phyloP scores from a whole-genome alignment of 2,888 invertebrate species.

The Phania funesta region DNA sequence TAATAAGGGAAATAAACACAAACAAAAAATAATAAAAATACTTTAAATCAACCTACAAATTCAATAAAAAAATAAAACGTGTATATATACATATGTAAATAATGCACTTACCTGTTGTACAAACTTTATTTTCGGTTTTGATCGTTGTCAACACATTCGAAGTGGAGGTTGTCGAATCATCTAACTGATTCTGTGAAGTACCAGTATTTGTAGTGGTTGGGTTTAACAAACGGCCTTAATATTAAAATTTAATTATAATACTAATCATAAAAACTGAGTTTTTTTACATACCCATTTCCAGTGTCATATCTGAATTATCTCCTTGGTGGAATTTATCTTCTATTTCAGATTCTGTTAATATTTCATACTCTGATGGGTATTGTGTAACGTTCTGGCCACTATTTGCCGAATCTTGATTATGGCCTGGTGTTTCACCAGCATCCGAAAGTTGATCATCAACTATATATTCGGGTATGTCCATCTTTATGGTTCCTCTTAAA shows the following conservation, averaged over 20 bases:
- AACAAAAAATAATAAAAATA: not conserved
- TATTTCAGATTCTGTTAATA: conserved; percentile 79
- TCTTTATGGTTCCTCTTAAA: conserved; percentile 81
- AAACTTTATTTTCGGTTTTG: conserved; percentile 75
- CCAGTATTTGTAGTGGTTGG: conserved; percentile 69
- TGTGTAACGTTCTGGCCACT: conserved; percentile 77
- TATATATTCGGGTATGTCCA: conserved; percentile 83
- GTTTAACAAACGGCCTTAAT: conserved; percentile 75
- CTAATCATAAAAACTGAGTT: not conserved
- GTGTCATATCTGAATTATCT: conserved; percentile 78
- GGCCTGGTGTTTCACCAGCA: conserved; percentile 75
- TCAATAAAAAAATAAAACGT: not conserved
- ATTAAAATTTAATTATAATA: not conserved
- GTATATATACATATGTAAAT: not conserved
- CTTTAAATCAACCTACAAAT: not conserved
- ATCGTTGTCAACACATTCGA: conserved; percentile 69
- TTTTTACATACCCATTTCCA: conserved; percentile 77
- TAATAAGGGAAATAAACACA: not conserved
- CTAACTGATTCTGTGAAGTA: conserved; percentile 72
- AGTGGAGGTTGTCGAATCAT: conserved; percentile 69
- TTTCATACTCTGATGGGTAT: conserved; percentile 80
- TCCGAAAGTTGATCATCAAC: conserved; percentile 77
- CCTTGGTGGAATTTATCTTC: conserved; percentile 77
- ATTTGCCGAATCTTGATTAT: conserved; percentile 76
- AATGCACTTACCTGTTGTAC: conserved; percentile 72